Conservation (phyloP, 2,797 vertebrate species). For the Betta splendens region DNA sequence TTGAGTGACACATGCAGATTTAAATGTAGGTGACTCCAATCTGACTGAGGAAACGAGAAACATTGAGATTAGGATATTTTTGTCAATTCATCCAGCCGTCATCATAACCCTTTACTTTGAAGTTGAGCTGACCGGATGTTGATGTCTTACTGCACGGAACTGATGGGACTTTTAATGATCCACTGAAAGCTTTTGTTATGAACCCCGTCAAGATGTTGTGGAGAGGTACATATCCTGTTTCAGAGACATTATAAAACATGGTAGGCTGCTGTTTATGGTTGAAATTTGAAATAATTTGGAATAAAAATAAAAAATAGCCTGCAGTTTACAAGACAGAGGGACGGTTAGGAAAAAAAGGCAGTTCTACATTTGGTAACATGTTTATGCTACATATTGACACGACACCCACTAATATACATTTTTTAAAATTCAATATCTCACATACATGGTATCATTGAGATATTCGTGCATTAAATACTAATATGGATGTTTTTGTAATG, state of each 20-base stretch:
- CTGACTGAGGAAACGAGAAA: too few species aligned
- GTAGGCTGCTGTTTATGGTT: neutral
- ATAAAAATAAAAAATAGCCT: neutral
- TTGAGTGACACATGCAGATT: too few species aligned
- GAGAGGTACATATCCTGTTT: neutral
- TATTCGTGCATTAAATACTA: neutral
- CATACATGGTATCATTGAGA: accelerated
- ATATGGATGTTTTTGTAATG: neutral
- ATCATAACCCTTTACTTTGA: conserved; percentile 60
- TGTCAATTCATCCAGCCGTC: too few species aligned
- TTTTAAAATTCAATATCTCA: neutral
- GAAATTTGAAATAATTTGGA: neutral
- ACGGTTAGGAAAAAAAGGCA: neutral
- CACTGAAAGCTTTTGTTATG: neutral
- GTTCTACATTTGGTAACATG: accelerated
- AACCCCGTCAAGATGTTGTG: neutral
- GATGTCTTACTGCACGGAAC: conserved; percentile 46
- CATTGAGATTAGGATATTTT: too few species aligned
- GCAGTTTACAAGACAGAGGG: neutral
- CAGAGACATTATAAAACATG: neutral
- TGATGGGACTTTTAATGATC: conserved; percentile 25
- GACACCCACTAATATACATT: accelerated
- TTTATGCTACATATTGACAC: neutral
- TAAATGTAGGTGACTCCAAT: too few species aligned
- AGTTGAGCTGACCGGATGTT: conserved; percentile 74